phyloP scores from a whole-genome alignment of 2,888 invertebrate genomes.

The Coelinius sp. region DNA sequence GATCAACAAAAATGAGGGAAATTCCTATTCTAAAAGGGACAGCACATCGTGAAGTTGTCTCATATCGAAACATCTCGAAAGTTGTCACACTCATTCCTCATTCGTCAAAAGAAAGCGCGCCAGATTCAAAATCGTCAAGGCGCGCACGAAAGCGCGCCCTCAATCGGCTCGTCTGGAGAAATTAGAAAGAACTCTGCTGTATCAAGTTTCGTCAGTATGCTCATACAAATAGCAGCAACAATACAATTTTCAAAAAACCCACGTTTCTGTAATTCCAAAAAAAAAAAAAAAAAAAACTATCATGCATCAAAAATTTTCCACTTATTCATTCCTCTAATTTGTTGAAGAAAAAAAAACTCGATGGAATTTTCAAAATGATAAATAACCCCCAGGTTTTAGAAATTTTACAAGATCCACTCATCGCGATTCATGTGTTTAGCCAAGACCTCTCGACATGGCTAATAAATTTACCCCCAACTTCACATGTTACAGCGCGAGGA shows the following conservation, averaged over 20 bases:
- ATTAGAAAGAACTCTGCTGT: too few species aligned
- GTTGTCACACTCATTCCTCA: too few species aligned
- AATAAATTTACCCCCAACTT: conserved; percentile 30
- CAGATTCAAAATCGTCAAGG: too few species aligned
- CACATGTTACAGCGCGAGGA: conserved; percentile 26
- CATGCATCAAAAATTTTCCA: neutral
- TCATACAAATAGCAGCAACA: neutral
- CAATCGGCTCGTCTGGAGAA: too few species aligned
- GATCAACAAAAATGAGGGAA: too few species aligned
- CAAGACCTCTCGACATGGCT: conserved; percentile 19
- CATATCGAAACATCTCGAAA: too few species aligned
- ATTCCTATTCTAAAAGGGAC: too few species aligned
- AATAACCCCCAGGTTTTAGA: neutral
- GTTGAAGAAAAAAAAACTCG: neutral
- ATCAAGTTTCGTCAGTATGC: too few species aligned
- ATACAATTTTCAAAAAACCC: neutral
- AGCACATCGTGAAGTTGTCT: too few species aligned
- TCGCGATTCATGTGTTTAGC: conserved; percentile 27
- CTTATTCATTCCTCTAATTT: neutral
- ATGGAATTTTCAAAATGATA: neutral
- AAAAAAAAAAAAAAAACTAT: too few species aligned
- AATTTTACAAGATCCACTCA: conserved; percentile 19
- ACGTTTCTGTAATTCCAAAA: neutral
- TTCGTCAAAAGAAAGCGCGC: too few species aligned
- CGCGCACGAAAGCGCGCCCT: too few species aligned